Percentiles rank a stretch among this genome's conserved stretches.
These are phyloP conservation scores for Eristalinus aeneus DNA, from an alignment of 2,888 invertebrate genomes.

Conservation along the genomic window DNA sequence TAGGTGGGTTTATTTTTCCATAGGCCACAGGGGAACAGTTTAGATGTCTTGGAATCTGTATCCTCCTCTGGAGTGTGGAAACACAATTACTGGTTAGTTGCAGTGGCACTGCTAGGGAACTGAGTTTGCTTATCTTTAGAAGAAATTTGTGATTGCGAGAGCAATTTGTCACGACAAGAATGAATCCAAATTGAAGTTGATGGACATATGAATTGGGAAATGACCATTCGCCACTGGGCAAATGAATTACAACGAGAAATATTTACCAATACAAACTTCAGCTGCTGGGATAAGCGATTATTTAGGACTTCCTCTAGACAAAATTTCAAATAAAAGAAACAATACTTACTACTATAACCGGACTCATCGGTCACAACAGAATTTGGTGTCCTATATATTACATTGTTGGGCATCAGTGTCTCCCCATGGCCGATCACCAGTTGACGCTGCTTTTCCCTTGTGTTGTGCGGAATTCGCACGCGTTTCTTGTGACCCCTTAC, in stretches of 20 bases:
- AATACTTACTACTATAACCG: constrained; percentile 80
- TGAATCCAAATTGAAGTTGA: neutral
- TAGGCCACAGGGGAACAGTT: no score
- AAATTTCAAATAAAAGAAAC: neutral
- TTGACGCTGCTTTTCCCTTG: constrained; percentile 91
- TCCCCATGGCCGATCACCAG: constrained; percentile 93
- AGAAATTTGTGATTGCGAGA: neutral
- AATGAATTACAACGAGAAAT: neutral
- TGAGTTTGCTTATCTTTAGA: neutral
- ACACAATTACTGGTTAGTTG: no score
- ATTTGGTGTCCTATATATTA: constrained; percentile 84
- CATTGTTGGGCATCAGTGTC: constrained; percentile 88
- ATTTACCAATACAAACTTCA: neutral
- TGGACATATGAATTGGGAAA: neutral
- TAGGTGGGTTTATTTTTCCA: neutral
- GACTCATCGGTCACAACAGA: constrained; percentile 79
- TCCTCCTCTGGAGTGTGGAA: no score
- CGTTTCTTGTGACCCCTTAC: constrained; percentile 89
- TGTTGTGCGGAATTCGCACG: constrained; percentile 92
- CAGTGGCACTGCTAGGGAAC: no score
- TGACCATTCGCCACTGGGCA: neutral
- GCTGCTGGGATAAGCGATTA: neutral
- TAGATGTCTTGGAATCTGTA: no score
- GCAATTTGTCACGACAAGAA: neutral
- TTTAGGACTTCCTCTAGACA: neutral